Evolutionary conservation across 2,888 invertebrate species (phyloP), one percentile per base, ranked within the genome.

Genomic region (Penaeus monodon): DNA sequence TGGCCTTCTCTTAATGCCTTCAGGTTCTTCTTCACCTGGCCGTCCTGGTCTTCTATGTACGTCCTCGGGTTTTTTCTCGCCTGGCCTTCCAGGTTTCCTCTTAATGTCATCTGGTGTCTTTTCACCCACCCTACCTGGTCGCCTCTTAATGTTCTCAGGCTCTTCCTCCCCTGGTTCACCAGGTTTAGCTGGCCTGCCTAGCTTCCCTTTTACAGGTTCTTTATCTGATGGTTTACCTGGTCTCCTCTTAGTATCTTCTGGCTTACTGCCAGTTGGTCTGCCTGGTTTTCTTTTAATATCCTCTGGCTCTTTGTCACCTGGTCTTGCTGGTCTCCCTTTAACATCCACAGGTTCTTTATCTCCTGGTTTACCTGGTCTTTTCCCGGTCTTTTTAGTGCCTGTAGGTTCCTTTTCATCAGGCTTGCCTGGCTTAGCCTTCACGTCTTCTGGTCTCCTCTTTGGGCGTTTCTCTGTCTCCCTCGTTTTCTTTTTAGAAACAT

Each of bases 171-270:
- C 29, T 27, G 80, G 38, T 68, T 68, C 68, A 44, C 10, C 44
- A 10, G 44, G 44, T 44, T 44, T 44, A 44, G 44, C 44, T 10
- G 44, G 44, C 64, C 57, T 63, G 2, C 17, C 38, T 24, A 63
- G 65, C n/a, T 24, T 64, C 20, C 66, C 68, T 29, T 63, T 70
- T 17, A 33, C 64, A 29, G 29, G n/a, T n/a, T 24, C 49, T 84
- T 33, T 29, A 49, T 63, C 57, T 17, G 49, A 76, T 49, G n/a
- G 20, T 27, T 57, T 76, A 14, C 65, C 44, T 29, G 73, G 81
- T 27, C 29, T 83, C 29, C 33, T 84, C 84, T 77, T 84, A 63
- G n/a, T 68, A 22, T n/a, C n/a, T 65, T 77, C 65, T 29, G 63
- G 65, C 64, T 70, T 29, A 14, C 38, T 65, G 24, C 27, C 49